Base-by-base conservation (phyloP, 2,797 vertebrate genomes). In the Cyprinella venusta region DNA sequence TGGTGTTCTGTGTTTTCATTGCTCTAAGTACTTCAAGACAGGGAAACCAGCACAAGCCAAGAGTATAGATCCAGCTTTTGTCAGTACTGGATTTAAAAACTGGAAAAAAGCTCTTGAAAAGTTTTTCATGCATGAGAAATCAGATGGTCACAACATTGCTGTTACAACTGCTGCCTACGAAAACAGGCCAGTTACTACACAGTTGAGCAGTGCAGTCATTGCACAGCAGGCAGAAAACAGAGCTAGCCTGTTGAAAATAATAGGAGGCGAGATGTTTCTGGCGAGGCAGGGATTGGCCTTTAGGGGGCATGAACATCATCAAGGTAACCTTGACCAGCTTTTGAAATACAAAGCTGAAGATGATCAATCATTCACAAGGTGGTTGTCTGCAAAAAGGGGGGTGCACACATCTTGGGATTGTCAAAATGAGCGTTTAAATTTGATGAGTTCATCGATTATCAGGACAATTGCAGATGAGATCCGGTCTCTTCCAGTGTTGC, bases 261-360 rank as follows among this genome's bases (percentile, higher is more conserved):
- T 64, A 64, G 26, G 26, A 26, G 61, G 2, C 8, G 61, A 64
- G 54, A 85, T 82, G 75, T 40, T 85, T 48, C 74, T 82, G 36
- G 80, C 24, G 33, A 82, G 84, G 45, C 80, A 82, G 84, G 75
- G 75, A 50, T 77, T 85, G 56, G 80, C 75, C 65, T 85, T 82
- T 56, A 85, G 75, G 59, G 80, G 75, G 75, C 75, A 79, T 74
- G 83, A 84, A 69, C 81, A 83, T 48, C 52, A 30, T 70, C 42
- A 85, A 79, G 80, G 75, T 19, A 82, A 85, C 59, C 84, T 78
- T 52, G 74, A 82, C 56, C 84, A 82, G 56, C 74, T 85, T 56
- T 45, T 85, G 42, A 82, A 59, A 45, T 85, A 85, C 42, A 82
- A 82, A 79, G 71, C 70, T 76, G 79, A 85, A 65, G 79, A 81